Evolutionary conservation across 2,113 vertebrate species (phyloP), one percentile per base, ranked within the genome.

Genomic region (Cryptotis parvus): DNA sequence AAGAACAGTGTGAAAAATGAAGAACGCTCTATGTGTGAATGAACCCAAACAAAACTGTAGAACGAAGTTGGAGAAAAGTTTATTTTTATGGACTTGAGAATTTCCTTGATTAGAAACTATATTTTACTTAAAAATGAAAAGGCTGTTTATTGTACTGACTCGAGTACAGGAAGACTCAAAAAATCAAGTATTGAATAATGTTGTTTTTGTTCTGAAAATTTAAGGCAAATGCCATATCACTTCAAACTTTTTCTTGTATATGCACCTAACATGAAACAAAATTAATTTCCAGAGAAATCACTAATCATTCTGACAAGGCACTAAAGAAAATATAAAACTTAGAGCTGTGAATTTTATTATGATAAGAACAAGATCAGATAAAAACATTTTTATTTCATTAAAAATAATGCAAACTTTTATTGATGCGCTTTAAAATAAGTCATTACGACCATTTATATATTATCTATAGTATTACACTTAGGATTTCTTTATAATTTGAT

Each of bases 281-380:
- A 69, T 6, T 6, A 75, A 87, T 58, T 87, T 33, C 43, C 76
- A 84, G 16, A 89, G 24, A 73, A 87, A 76, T 24, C 15, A 72
- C 37, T 45, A 29, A 61, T 41, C 29, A 33, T 43, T 89, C 12
- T 79, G 39, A 90, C 22, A 86, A 89, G 70, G 31, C 4, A 78
- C 14, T 77, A 45, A 68, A 61, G 22, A 70, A 41, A 1, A 72
- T 29, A 49, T 52, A 27, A 95, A 43, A 43, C 52, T 43, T 39
- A 75, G 61, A 80, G 11, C 65, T 61, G 26, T 16, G 58, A 61
- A 61, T 20, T 61, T 26, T 61, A 93, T 31, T 91, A 94, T 65
- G 8, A 43, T 20, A 5, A 55, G 26, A 75, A 66, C 1, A 70
- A 37, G 58, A 80, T 6, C 1, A 76, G 73, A 68, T 81, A 35